Base-by-base conservation (phyloP, 1,140 invertebrate genomes). In the Gryon sp. region DNA sequence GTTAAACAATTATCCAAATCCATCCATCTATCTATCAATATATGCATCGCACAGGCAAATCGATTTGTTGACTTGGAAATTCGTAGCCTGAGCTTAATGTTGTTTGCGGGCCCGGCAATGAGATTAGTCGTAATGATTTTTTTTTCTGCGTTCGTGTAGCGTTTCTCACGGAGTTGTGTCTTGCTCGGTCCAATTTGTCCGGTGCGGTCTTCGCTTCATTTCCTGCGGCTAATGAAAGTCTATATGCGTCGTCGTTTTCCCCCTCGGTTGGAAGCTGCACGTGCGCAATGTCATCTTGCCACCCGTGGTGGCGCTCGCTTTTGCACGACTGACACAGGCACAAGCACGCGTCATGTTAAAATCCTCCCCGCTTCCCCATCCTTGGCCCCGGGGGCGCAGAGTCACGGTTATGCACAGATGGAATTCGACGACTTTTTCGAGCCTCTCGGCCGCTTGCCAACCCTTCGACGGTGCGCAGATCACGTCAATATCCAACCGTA, bases 141-240 rank as follows among this genome's bases (percentile, higher is more conserved):
- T 77, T 9, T n/a, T n/a, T n/a, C n/a, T n/a, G n/a, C n/a, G n/a
- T n/a, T n/a, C n/a, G n/a, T n/a, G n/a, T n/a, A 55, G 45, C 55
- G 46, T 59, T 65, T 78, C 65, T 74, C 76, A 70, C 59, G 69
- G 22, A 66, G 59, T 26, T 45, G 16, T n/a, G n/a, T n/a, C 50
- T 68, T 24, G 32, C 20, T 18, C 32, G 14, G 57, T 78, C 30
- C 70, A 78, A 78, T 78, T 74, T 70, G 76, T 60, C 62, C 36
- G 52, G 45, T 70, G 76, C 65, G 76, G 80, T 74, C 30, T 73
- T 78, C 73, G 73, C 70, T 82, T 80, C 74, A 82, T 82, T 82
- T 82, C 80, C 80, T 80, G 80, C 32, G 80, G 80, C 78, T 82
- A 82, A 82, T 82, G 80, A 80, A 80, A 79, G 78, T 75, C 74